A percentile compares a stretch with the other conserved stretches of the same genome.
phyloP scores from a whole-genome alignment of 2,888 invertebrate genomes.

The Eristalis arbustorum region DNA sequence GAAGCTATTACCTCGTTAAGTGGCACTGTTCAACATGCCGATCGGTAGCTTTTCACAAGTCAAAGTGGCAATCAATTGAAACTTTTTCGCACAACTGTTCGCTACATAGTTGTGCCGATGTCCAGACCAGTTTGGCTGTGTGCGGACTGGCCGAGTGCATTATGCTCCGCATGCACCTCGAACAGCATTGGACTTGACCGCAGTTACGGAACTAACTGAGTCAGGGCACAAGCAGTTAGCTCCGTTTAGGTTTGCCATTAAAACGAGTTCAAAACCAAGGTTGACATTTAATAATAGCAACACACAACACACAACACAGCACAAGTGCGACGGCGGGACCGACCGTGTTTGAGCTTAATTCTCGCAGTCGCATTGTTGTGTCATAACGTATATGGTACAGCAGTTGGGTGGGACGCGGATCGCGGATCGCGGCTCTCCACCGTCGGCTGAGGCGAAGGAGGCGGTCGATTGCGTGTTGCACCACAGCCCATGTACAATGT shows the following conservation, averaged over 20 bases:
- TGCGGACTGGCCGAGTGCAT: slow-evolving; percentile 39
- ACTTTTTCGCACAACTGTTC: slow-evolving; percentile 31
- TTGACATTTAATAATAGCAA: slow-evolving; percentile 55
- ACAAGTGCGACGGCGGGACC: slow-evolving; percentile 28
- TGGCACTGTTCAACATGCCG: not conserved
- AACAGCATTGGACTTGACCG: slow-evolving; percentile 71
- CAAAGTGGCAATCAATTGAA: not conserved
- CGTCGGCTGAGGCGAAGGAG: not conserved
- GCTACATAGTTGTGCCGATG: not conserved
- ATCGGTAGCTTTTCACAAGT: not conserved
- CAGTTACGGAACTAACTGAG: slow-evolving; percentile 70
- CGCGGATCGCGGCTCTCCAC: not conserved
- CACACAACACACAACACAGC: not conserved
- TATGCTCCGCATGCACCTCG: slow-evolving; percentile 63
- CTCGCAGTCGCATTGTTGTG: slow-evolving; percentile 47
- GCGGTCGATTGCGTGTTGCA: slow-evolving; percentile 50
- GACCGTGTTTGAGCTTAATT: slow-evolving; percentile 36
- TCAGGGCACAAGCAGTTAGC: slow-evolving; percentile 68
- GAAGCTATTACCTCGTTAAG: not conserved
- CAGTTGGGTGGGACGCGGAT: not conserved
- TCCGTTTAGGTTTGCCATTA: slow-evolving; percentile 66
- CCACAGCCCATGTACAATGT: slow-evolving; percentile 21
- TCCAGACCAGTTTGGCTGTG: slow-evolving; percentile 23
- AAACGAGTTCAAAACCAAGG: slow-evolving; percentile 71
- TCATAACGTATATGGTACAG: slow-evolving; percentile 31